These are phyloP conservation scores for Drosophila cracens DNA, from an alignment of 2,888 invertebrate species.

Conservation along the genomic window DNA sequence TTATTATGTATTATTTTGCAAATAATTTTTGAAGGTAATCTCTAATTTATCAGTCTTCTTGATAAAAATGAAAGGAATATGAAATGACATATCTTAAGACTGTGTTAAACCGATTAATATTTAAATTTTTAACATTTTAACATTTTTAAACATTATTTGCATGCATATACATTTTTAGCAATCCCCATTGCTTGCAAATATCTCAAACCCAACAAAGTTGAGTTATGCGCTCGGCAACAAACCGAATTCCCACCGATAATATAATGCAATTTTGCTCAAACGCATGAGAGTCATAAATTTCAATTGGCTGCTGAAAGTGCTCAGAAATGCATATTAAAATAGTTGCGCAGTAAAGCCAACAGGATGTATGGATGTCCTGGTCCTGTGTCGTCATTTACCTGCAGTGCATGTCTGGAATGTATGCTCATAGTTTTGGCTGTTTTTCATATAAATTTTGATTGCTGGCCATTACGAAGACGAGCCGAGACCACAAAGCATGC, in stretches of 20 bases:
- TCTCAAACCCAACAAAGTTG: neutral
- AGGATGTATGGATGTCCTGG: neutral
- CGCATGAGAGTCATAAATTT: conserved; percentile 36
- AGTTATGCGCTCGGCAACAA: neutral
- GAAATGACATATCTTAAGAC: neutral
- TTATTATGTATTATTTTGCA: neutral
- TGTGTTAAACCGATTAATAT: neutral
- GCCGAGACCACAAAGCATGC: conserved; percentile 52
- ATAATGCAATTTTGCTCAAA: conserved; percentile 23
- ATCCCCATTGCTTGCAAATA: neutral
- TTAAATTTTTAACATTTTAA: too few relatives aligned
- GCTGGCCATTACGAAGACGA: conserved; percentile 35
- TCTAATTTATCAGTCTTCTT: neutral
- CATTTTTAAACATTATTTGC: neutral
- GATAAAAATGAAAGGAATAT: neutral
- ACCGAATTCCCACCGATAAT: neutral
- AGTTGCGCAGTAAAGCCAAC: conserved; percentile 45
- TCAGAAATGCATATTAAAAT: conserved; percentile 65
- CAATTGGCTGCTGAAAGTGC: conserved; percentile 37
- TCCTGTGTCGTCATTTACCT: conserved; percentile 32
- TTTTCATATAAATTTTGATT: conserved; percentile 70
- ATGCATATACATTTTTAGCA: neutral
- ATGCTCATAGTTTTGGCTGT: conserved; percentile 48
- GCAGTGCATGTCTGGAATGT: conserved; percentile 27
- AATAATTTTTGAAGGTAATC: neutral